These are phyloP conservation scores for Drosophila pallidifrons DNA, from an alignment of 1,140 invertebrate genomes.

Conservation along the genomic window DNA sequence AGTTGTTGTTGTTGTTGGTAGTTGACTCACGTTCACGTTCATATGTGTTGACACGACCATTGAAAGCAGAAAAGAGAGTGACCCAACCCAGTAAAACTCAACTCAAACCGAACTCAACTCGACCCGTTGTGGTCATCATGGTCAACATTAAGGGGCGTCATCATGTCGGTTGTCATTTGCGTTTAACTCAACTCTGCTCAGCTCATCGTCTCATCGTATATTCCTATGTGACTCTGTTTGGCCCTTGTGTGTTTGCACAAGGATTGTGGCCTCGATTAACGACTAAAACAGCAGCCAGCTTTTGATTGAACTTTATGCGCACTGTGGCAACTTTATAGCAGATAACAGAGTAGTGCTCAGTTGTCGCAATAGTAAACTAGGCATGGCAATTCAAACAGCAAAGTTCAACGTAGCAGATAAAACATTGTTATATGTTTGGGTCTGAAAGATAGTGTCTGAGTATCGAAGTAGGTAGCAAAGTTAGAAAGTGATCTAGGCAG, in stretches of 20 bases:
- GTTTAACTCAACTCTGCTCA: not conserved
- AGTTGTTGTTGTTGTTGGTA: not conserved
- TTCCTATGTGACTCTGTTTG: not conserved
- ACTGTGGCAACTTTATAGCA: not conserved
- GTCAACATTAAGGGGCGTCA: constrained; percentile 30
- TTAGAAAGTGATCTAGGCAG: no score
- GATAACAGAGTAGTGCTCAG: not conserved
- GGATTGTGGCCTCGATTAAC: constrained; percentile 36
- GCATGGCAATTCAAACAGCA: no score
- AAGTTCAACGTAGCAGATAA: no score
- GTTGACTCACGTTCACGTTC: constrained; percentile 4
- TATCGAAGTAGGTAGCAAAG: no score
- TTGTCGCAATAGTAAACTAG: not conserved
- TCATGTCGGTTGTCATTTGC: constrained; percentile 18
- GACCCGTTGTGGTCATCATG: constrained; percentile 30
- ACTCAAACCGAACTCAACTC: not conserved
- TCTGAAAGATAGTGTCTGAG: no score
- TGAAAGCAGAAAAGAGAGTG: not conserved
- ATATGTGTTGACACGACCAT: constrained; percentile 1
- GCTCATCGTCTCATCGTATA: not conserved
- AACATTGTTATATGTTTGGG: no score
- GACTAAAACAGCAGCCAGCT: constrained; percentile 12
- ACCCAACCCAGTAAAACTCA: not conserved
- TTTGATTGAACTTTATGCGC: constrained; percentile 26
- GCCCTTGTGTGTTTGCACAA: constrained; percentile 12